These are phyloP conservation scores for Salvator merianae DNA, from an alignment of 2,113 vertebrate genomes.

Conservation along the genomic window DNA sequence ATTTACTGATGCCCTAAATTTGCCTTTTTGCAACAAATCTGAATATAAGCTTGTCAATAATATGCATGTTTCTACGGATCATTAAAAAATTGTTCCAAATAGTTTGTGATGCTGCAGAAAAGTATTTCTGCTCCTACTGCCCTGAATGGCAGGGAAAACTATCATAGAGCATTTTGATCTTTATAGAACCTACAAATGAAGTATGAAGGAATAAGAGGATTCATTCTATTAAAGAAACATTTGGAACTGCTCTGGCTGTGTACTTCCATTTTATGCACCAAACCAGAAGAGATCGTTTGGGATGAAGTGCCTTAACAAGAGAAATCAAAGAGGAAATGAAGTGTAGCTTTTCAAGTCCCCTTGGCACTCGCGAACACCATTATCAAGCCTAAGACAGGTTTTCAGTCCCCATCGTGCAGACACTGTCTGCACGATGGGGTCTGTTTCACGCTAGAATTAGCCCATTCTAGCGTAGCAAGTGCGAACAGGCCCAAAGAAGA, in stretches of 20 bases:
- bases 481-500: neutral
- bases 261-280: constrained; percentile 16
- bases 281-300: neutral
- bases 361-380: neutral
- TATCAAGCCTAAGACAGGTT: no score
- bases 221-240: constrained; percentile 37
- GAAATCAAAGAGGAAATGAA: constrained; percentile 26
- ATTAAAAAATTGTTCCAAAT: constrained; percentile 11
- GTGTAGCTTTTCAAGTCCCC: constrained; percentile 9
- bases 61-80: neutral
- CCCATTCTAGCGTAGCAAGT: neutral
- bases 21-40: no score
- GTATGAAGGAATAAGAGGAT: constrained; percentile 26
- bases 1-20: no score
- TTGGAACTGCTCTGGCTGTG: constrained; percentile 10
- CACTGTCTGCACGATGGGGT: no score
- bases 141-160: constrained; percentile 10
- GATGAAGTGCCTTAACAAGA: constrained; percentile 7
- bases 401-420: no score
- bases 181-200: constrained; percentile 26
- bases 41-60: neutral
- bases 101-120: neutral
- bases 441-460: no score
- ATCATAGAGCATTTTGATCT: constrained; percentile 25
- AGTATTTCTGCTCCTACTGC: neutral